These are phyloP conservation scores for Marasmarcha lunaedactyla DNA, from an alignment of 2,888 invertebrate genomes.

Conservation along the genomic window DNA sequence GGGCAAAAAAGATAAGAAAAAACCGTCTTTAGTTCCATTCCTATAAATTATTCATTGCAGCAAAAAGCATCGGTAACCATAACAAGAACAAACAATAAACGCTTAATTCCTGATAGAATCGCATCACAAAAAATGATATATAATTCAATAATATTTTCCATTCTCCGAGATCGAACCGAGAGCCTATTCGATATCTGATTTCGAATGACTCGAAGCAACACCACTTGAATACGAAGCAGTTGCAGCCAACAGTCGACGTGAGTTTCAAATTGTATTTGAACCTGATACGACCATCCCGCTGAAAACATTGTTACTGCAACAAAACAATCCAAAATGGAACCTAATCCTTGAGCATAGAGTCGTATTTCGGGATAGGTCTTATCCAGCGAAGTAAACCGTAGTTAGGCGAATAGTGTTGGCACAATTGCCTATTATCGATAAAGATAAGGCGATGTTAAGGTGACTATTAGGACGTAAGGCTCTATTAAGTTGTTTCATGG, in stretches of 20 bases:
- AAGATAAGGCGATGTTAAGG: slow-evolving; percentile 37
- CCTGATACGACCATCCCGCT: slow-evolving; percentile 24
- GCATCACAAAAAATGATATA: too few species aligned
- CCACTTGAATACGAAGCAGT: slow-evolving; percentile 40
- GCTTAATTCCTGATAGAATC: too few species aligned
- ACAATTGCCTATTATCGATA: slow-evolving; percentile 48
- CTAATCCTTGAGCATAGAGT: too few species aligned
- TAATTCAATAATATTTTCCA: too few species aligned
- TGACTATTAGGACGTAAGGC: slow-evolving; percentile 39
- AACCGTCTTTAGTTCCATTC: too few species aligned
- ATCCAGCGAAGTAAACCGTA: slow-evolving; percentile 9
- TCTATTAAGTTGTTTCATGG: slow-evolving; percentile 45
- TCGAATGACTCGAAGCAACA: slow-evolving; percentile 33
- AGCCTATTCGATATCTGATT: slow-evolving; percentile 37
- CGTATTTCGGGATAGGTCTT: too few species aligned
- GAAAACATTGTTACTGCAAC: background rate
- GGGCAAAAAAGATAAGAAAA: too few species aligned
- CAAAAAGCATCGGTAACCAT: too few species aligned
- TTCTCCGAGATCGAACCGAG: background rate
- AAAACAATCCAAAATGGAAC: background rate
- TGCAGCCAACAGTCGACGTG: slow-evolving; percentile 23
- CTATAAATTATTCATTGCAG: too few species aligned
- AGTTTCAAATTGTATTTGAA: slow-evolving; percentile 37
- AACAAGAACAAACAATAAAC: too few species aligned
- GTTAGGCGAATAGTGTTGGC: slow-evolving; percentile 28